Percentiles rank a stretch among this genome's conserved stretches.
Evolutionary conservation across 2,797 vertebrate species (phyloP).

Genomic region (Potorous gilbertii): DNA sequence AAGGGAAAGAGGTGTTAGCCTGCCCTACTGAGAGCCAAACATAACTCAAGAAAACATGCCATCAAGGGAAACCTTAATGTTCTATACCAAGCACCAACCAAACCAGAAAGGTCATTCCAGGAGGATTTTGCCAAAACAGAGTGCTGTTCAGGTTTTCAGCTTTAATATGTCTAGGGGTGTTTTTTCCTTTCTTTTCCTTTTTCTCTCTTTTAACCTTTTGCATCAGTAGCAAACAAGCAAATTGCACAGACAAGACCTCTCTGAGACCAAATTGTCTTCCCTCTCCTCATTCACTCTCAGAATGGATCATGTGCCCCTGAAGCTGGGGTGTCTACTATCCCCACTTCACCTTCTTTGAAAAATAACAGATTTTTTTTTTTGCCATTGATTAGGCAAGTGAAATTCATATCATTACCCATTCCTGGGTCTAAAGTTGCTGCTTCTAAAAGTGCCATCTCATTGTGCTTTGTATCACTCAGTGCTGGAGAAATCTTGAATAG

Average conservation of each 20-base stretch:
- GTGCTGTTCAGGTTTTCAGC: conserved; percentile 71
- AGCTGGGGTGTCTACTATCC: too few species aligned
- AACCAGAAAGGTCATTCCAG: conserved; percentile 53
- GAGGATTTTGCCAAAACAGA: conserved; percentile 65
- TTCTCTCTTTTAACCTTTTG: neutral
- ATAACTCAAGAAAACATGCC: conserved; percentile 38
- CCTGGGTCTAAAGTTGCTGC: too few species aligned
- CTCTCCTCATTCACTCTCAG: too few species aligned
- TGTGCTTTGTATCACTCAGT: too few species aligned
- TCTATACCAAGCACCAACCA: conserved; percentile 37
- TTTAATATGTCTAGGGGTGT: conserved; percentile 69
- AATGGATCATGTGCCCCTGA: too few species aligned
- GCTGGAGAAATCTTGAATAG: too few species aligned
- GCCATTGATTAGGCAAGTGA: too few species aligned
- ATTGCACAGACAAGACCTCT: conserved; percentile 7
- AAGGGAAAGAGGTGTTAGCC: conserved; percentile 6
- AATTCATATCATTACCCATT: too few species aligned
- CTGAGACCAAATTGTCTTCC: too few species aligned
- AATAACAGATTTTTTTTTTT: too few species aligned
- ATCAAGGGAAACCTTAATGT: neutral
- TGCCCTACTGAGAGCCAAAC: conserved; percentile 50
- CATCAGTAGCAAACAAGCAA: conserved; percentile 63
- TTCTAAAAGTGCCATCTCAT: too few species aligned
- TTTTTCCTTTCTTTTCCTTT: neutral
- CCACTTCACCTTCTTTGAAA: too few species aligned